Evolutionary conservation across 2,113 vertebrate genomes (phyloP), one percentile per base, ranked within the genome.

Genomic region (Chelonoidis abingdonii): DNA sequence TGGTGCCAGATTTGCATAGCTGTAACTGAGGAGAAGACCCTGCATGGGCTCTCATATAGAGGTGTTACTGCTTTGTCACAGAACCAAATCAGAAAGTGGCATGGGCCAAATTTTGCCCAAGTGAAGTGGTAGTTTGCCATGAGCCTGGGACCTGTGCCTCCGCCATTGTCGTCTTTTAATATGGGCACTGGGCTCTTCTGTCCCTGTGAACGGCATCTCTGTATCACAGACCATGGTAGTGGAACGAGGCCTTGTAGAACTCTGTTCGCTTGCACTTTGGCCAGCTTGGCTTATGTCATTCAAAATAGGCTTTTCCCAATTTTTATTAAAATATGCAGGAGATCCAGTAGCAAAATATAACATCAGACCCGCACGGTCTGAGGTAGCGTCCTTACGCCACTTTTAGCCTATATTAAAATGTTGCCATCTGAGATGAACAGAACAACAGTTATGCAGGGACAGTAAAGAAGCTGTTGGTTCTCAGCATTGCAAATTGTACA

Each of bases 401-500:
- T 38, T 29, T 65, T 21, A n/a, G n/a, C 47, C 47, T 9, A 21
- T 3, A 2, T 27, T 38, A 44, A 56, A 24, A 19, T 4, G 54
- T 87, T 94, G 89, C 86, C 35, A 25, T 91, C 88, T 75, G 87
- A 90, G 82, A 4, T 27, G 79, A 89, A 54, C 27, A 35, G 62
- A 94, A 86, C 84, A 83, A 44, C 41, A 69, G 86, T 52, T 52
- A 57, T 76, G 65, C 27, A 52, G 69, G 94, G 1, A 2, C 24
- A 76, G 13, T 4, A 86, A 80, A 59, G 90, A 83, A 21, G 9
- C 92, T 69, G n/a, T 57, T 2, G 0, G 91, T 92, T 69, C 88
- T 84, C 35, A 52, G 41, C 82, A 86, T 52, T 56, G 69, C 85
- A 83, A 76, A 75, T 47, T 21, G 19, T 83, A 47, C 84, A 93